A percentile compares a stretch with the other conserved stretches of the same genome.
These are phyloP conservation scores for Ctenodactylus gundi DNA, from an alignment of 2,113 vertebrate species.

Conservation along the genomic window DNA sequence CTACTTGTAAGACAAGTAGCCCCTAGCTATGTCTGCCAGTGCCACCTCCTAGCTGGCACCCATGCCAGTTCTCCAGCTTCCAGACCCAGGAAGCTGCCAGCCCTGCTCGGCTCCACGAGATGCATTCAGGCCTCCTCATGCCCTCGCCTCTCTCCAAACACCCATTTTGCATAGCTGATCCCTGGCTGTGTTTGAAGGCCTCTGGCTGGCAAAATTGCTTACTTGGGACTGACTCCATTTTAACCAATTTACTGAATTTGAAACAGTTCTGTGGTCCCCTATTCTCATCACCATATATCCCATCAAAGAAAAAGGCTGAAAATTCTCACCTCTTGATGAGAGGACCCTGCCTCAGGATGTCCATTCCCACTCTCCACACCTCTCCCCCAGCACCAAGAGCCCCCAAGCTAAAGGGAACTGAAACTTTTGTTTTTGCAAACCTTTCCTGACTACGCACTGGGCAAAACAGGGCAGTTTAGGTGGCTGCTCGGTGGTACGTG, in stretches of 20 bases:
- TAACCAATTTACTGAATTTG: background rate
- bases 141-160: background rate
- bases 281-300: background rate
- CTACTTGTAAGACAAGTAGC: background rate
- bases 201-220: background rate
- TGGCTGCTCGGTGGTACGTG: background rate
- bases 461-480: background rate
- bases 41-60: background rate
- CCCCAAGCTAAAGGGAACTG: background rate
- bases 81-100: background rate
- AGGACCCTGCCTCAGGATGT: too few relatives aligned
- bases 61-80: slow-evolving; percentile 10
- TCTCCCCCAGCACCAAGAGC: background rate
- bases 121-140: background rate
- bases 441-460: background rate
- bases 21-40: background rate
- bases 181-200: background rate
- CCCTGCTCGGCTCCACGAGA: background rate
- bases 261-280: background rate
- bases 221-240: background rate
- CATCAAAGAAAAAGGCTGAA: background rate
- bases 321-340: background rate
- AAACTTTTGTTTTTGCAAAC: background rate
- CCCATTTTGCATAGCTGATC: background rate
- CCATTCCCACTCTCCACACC: background rate